phyloP scores from a whole-genome alignment of 2,113 vertebrate genomes.

The Caranx melampygus region DNA sequence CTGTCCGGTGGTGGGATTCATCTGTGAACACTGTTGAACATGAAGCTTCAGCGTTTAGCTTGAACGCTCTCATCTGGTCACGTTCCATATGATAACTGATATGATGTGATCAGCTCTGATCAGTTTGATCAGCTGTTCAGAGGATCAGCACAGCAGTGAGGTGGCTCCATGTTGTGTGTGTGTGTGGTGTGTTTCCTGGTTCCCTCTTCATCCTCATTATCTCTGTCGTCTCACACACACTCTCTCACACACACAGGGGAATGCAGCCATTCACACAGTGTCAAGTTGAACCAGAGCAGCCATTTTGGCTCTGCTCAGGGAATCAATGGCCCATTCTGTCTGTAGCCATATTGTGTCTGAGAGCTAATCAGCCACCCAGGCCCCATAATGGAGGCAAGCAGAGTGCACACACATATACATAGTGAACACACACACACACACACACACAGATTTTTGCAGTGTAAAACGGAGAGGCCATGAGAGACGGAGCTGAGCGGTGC shows the following conservation, averaged over 20 bases:
- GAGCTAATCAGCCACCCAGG: constrained; percentile 71
- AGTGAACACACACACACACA: constrained; percentile 10
- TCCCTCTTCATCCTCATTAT: constrained; percentile 11
- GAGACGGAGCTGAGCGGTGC: constrained; percentile 8
- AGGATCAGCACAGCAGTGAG: too few relatives aligned
- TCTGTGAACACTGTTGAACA: too few relatives aligned
- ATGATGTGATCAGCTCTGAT: too few relatives aligned
- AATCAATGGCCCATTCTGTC: constrained; percentile 74
- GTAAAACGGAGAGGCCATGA: background rate
- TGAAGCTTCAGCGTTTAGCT: too few relatives aligned
- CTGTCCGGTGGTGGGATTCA: too few relatives aligned
- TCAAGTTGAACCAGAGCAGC: constrained; percentile 48
- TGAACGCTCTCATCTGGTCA: too few relatives aligned
- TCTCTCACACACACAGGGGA: background rate
- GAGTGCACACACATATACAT: constrained; percentile 2
- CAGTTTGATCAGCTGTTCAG: too few relatives aligned
- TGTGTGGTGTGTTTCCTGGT: background rate
- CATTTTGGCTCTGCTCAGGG: constrained; percentile 58
- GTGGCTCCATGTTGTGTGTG: too few relatives aligned
- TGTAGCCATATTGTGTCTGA: constrained; percentile 68
- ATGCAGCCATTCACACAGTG: constrained; percentile 39
- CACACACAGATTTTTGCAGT: background rate
- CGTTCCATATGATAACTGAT: too few relatives aligned
- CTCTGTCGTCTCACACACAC: background rate
- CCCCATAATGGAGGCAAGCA: constrained; percentile 55